These are phyloP conservation scores for Rhingia rostrata DNA, from an alignment of 2,888 invertebrate species.

Conservation along the genomic window DNA sequence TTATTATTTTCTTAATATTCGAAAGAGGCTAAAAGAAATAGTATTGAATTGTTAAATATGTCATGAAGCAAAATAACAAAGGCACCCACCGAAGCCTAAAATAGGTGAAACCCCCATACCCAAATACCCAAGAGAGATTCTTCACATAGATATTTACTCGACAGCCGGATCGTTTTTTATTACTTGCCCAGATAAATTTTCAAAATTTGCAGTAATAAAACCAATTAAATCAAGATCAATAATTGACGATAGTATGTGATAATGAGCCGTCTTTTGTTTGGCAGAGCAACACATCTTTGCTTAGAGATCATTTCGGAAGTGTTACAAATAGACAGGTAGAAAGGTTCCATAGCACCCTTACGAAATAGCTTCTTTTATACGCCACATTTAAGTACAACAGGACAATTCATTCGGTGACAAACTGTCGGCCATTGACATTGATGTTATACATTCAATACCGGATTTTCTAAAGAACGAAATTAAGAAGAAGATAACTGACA, in stretches of 20 bases:
- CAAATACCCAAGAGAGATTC: constrained; percentile 20
- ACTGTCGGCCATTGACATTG: constrained; percentile 19
- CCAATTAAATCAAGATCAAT: constrained; percentile 28
- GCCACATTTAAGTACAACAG: constrained; percentile 45
- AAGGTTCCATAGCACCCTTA: constrained; percentile 43
- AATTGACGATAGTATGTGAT: constrained; percentile 27
- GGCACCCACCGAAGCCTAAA: constrained; percentile 18
- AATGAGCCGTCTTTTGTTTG: too few relatives aligned
- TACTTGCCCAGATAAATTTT: constrained; percentile 38
- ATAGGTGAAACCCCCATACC: constrained; percentile 26
- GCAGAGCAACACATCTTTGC: too few relatives aligned
- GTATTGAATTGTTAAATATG: constrained; percentile 15
- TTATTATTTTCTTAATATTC: too few relatives aligned
- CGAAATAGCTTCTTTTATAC: constrained; percentile 12
- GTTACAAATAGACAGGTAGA: constrained; percentile 32
- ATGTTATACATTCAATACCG: constrained; percentile 10
- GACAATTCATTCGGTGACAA: constrained; percentile 42
- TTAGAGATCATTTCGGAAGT: constrained; percentile 20
- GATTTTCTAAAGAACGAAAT: neutral
- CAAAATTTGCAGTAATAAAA: constrained; percentile 27
- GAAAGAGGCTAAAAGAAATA: neutral
- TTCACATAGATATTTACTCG: constrained; percentile 45
- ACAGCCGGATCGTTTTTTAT: too few relatives aligned
- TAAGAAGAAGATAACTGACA: neutral
- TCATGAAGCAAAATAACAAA: constrained; percentile 21